Percentiles rank a stretch among this genome's conserved stretches.
Evolutionary conservation across 1,140 invertebrate species (phyloP).

Genomic region (Ceratosolen fusciceps): DNA sequence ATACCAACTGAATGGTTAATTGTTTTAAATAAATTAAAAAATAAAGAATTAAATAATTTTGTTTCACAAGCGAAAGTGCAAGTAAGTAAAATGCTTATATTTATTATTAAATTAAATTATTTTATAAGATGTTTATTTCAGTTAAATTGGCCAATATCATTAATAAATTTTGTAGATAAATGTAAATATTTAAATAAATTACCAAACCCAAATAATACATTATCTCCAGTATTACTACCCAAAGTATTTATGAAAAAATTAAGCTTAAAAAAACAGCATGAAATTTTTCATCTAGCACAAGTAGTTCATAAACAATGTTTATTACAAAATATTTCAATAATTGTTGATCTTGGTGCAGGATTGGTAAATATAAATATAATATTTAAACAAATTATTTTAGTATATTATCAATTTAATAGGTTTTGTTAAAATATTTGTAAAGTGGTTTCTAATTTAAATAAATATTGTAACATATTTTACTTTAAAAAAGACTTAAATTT

Average conservation of each 20-base stretch:
- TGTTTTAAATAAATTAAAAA: conserved; percentile 66
- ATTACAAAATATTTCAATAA: conserved; percentile 69
- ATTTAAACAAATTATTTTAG: not conserved
- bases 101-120: not conserved
- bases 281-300: conserved; percentile 76
- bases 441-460: not conserved
- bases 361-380: conserved; percentile 71
- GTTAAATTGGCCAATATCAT: conserved; percentile 63
- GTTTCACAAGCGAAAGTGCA: conserved; percentile 50
- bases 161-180: conserved; percentile 67
- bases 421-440: not conserved
- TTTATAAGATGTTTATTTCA: conserved; percentile 54
- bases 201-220: conserved; percentile 35
- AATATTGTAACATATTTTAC: too few relatives aligned
- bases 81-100: conserved; percentile 1
- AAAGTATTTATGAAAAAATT: conserved; percentile 66
- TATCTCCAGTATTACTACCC: conserved; percentile 54
- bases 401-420: not conserved
- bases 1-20: conserved; percentile 73
- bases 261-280: conserved; percentile 78
- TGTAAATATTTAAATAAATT: conserved; percentile 61
- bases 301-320: conserved; percentile 74
- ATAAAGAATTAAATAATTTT: conserved; percentile 70
- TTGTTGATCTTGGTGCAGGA: conserved; percentile 87
- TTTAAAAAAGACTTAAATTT: too few relatives aligned